Conservation (phyloP, 1,140 invertebrate genomes). For the Episyrphus balteatus region DNA sequence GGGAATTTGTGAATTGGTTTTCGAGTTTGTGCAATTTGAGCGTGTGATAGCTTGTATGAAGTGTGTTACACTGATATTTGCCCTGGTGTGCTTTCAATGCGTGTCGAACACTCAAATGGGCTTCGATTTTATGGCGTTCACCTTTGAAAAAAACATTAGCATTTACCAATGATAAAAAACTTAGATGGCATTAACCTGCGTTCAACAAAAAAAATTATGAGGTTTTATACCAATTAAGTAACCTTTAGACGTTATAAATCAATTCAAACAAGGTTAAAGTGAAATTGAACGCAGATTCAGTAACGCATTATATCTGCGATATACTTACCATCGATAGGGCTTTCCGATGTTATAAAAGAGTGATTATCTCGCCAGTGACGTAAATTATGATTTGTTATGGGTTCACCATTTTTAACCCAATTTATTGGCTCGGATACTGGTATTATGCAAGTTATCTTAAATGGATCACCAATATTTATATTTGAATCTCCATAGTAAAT, state of each 20-base stretch:
- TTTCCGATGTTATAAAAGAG: constrained; percentile 22
- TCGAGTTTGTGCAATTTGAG: constrained; percentile 16
- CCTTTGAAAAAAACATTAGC: constrained; percentile 13
- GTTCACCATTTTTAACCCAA: constrained; percentile 30
- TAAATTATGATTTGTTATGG: constrained; percentile 30
- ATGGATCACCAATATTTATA: constrained; percentile 30
- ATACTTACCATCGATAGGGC: constrained; percentile 31
- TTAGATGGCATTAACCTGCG: no score
- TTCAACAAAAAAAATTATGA: no score
- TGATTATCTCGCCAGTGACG: constrained; percentile 32
- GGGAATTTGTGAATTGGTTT: constrained; percentile 6
- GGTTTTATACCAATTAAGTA: no score
- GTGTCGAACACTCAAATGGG: constrained; percentile 25
- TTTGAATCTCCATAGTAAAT: constrained; percentile 29
- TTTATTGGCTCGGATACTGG: constrained; percentile 29
- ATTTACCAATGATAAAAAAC: no score
- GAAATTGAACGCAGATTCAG: no score
- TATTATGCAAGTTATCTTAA: constrained; percentile 30
- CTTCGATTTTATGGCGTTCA: constrained; percentile 34
- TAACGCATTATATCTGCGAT: no score
- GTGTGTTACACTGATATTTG: constrained; percentile 30
- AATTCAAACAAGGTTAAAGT: background rate
- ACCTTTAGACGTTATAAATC: no score
- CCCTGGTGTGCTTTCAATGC: constrained; percentile 32
- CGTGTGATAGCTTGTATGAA: constrained; percentile 16